Conservation (phyloP, 2,113 vertebrate species). For the Rhineura floridana region DNA sequence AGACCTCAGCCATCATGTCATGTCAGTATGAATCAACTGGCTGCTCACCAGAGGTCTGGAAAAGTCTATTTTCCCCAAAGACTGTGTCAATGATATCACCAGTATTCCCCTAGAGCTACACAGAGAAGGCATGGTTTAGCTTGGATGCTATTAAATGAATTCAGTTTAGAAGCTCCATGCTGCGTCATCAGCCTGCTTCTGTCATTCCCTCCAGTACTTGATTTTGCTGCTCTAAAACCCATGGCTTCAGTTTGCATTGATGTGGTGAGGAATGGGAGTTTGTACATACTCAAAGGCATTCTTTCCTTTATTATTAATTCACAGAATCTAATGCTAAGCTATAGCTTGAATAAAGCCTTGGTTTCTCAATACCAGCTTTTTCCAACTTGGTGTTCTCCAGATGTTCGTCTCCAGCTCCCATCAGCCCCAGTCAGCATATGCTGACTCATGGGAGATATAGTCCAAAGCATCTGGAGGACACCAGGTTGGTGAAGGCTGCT, state of each 20-base stretch:
- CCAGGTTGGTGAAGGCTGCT: too few species aligned
- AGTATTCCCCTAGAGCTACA: not conserved
- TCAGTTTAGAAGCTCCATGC: not conserved
- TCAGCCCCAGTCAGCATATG: too few species aligned
- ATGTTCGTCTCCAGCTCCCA: too few species aligned
- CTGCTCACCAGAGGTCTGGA: constrained; percentile 9
- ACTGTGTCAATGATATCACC: not conserved
- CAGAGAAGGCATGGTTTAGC: not conserved
- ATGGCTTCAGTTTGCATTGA: not conserved
- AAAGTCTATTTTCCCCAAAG: not conserved
- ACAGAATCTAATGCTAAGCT: not conserved
- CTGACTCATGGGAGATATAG: too few species aligned
- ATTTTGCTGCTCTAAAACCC: not conserved
- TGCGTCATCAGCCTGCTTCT: not conserved
- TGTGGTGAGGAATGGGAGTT: not conserved
- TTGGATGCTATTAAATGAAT: not conserved
- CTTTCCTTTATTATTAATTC: not conserved
- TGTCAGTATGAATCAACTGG: constrained; percentile 18
- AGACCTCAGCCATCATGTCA: not conserved
- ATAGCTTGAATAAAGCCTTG: not conserved
- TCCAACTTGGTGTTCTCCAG: too few species aligned
- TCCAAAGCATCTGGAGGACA: too few species aligned
- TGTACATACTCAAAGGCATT: not conserved
- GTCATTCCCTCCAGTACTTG: not conserved
- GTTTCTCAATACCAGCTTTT: too few species aligned